A percentile compares a stretch with the other conserved stretches of the same genome.
Evolutionary conservation across 1,140 invertebrate species (phyloP).

Genomic region (Dolichoris vasculosae): DNA sequence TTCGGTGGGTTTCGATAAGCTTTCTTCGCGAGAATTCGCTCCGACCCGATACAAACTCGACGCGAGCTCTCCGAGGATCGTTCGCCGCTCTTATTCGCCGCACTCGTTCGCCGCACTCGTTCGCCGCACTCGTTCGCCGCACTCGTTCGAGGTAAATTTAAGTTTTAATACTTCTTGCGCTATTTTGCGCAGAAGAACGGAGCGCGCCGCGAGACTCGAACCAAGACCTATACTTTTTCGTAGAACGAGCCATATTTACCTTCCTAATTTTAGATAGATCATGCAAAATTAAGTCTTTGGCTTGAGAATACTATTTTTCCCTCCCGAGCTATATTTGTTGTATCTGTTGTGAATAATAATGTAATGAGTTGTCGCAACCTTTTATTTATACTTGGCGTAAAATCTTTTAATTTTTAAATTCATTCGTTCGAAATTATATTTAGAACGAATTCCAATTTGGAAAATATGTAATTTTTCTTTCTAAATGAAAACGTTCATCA

Average conservation of each 20-base stretch:
- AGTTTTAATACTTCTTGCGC: neutral
- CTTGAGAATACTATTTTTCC: neutral
- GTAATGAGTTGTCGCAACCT: neutral
- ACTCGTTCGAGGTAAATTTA: neutral
- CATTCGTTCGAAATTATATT: too few species aligned
- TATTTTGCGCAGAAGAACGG: neutral
- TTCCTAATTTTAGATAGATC: constrained; percentile 8
- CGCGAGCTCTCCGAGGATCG: neutral
- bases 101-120: too few species aligned
- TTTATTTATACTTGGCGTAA: neutral
- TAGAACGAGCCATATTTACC: neutral
- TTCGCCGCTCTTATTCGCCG: too few species aligned
- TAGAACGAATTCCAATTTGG: too few species aligned
- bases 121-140: too few species aligned
- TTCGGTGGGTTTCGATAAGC: neutral
- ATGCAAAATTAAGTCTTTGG: neutral
- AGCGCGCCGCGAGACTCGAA: neutral
- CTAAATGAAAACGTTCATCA: too few species aligned
- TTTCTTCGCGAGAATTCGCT: neutral
- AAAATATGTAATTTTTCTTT: too few species aligned
- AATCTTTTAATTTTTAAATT: too few species aligned
- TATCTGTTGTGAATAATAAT: too few species aligned
- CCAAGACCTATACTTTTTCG: neutral
- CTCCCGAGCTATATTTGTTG: too few species aligned
- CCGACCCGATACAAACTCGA: too few species aligned